Base-by-base conservation (phyloP, 2,888 invertebrate genomes). In the Epinotia ramella region DNA sequence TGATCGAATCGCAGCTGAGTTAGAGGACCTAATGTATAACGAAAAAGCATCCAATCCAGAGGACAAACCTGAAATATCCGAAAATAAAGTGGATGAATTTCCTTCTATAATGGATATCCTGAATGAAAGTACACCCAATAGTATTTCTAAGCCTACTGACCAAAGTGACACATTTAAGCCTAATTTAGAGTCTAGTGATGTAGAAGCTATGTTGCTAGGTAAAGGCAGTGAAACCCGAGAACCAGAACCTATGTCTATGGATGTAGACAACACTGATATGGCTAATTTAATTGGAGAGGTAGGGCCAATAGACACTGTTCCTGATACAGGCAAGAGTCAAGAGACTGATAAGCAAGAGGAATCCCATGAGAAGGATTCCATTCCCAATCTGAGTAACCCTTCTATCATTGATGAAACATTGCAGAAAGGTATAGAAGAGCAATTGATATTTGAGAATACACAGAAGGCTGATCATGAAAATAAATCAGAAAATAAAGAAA, bases 81-180 rank as follows among this genome's bases (percentile, higher is more conserved):
- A 87, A n/a, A 86, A 79, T 44, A 91, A 90, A 82, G 77, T 78
- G 66, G 91, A 93, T 79, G 88, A 89, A 60, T 94, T 93, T 79
- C 94, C 94, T 66, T 94, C 94, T n/a, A 94, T 94, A 77, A 90
- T 94, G 91, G 94, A 94, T 74, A 93, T 94, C 77, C 84, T 94
- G n/a, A 94, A 88, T 84, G 89, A 89, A 60, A 87, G 83, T 73
- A 77, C 81, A 60, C 53, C 81, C 62, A 81, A 82, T 76, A 77
- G 60, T 76, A 68, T 62, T 49, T 84, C 78, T 77, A 86, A 85
- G 79, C 63, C 81, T 68, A 84, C 72, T 79, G 86, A 88, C 77
- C 86, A 89, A 84, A 87, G 80, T 80, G 84, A 70, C 81, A 79
- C 86, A 59, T 87, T 84, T 78, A 90, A 91, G 84, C 77, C 86